Evolutionary conservation across 2,888 invertebrate genomes (phyloP).

Genomic region (Tetranychus truncatus): DNA sequence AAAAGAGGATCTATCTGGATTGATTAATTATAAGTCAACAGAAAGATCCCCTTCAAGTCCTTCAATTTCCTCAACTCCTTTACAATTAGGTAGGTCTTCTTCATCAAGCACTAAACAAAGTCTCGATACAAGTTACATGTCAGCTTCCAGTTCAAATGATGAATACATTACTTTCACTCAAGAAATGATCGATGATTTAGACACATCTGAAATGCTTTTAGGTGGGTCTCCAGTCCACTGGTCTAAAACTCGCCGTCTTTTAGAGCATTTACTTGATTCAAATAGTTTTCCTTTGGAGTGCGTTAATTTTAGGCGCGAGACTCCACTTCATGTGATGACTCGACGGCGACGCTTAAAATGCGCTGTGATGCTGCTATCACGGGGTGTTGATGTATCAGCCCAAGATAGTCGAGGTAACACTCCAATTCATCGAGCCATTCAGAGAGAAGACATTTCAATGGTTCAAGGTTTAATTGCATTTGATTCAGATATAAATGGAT

Average conservation of each 20-base stretch:
- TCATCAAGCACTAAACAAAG: neutral
- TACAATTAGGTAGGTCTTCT: no score
- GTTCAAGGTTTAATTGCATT: constrained; percentile 61
- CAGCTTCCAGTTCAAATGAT: neutral
- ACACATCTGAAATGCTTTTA: constrained; percentile 64
- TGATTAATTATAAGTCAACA: neutral
- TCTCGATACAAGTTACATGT: neutral
- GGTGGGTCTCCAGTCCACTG: constrained; percentile 81
- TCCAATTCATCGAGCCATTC: constrained; percentile 60
- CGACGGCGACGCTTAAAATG: constrained; percentile 16
- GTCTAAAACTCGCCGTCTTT: constrained; percentile 50
- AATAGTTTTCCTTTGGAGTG: constrained; percentile 62
- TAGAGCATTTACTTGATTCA: constrained; percentile 55
- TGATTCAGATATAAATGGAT: constrained; percentile 55
- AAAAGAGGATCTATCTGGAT: neutral
- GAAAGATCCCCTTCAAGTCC: neutral
- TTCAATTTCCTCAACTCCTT: neutral
- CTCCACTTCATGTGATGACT: constrained; percentile 34
- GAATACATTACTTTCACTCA: neutral
- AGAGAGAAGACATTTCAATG: constrained; percentile 28
- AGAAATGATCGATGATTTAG: constrained; percentile 24
- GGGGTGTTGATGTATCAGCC: constrained; percentile 9
- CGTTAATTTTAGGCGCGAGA: constrained; percentile 56
- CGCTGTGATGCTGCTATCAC: constrained; percentile 17
- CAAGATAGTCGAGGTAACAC: constrained; percentile 59